Base-by-base conservation (phyloP, 2,797 vertebrate genomes). In the Sebastolobus altivelis region DNA sequence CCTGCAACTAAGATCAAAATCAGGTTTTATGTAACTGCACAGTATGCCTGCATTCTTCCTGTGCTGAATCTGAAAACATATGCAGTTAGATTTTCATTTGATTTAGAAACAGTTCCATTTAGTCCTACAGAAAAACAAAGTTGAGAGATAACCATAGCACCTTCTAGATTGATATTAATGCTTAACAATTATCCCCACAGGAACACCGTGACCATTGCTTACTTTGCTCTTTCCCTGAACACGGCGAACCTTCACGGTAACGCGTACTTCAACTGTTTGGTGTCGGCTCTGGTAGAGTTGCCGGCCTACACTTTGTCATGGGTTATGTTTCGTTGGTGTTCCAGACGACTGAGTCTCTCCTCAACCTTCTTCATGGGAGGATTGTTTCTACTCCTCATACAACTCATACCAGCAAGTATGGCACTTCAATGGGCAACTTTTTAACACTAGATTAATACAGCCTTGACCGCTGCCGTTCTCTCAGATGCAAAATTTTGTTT, bases 171-270 rank as follows among this genome's bases (percentile, higher is more conserved):
- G 6, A 65, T 31, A 37, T 61, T 75, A 8, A 8, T 56, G 18
- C 4, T 13, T 8, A n/a, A 27, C 3, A 12, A 27, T 56, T 18
- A 31, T 71, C 18, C 52, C 74, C 58, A 52, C 92, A 99, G 98
- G 98, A 95, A 95, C 92, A 95, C 91, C 5, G 90, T 97, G 72
- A 93, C 96, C 0, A 95, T 98, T 10, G 96, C 95, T 72, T 99
- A 99, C 85, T 97, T 96, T n/a, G 97, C 94, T 0, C 93, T 99
- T 18, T 99, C 98, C 22, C 94, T 99, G 7, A 98, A 98, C 87
- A 99, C 97, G 0, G 96, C 96, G 0, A 99, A 98, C 90, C 90
- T 99, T 77, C 92, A 97, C 0, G 98, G 98, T 0, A 91, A 97
- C 0, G 75, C 92, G 20, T 98, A 96, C 31, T 4, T 99, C 85